These are phyloP conservation scores for Drosophila suzukii DNA, from an alignment of 1,140 invertebrate genomes.

Conservation along the genomic window DNA sequence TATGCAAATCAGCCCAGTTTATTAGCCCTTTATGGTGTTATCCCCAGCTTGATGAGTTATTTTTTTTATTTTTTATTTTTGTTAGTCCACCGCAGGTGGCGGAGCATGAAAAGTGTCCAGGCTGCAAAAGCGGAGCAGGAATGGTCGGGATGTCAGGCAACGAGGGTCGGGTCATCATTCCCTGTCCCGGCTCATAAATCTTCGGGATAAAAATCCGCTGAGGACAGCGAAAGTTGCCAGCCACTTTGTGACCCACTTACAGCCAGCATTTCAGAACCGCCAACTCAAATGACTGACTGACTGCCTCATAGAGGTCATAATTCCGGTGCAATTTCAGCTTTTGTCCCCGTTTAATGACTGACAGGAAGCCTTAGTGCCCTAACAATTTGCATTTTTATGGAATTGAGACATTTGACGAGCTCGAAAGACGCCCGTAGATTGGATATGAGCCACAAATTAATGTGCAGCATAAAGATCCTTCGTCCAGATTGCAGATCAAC, in stretches of 20 bases:
- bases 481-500: conserved; percentile 58
- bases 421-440: conserved; percentile 50
- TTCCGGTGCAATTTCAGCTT: conserved; percentile 68
- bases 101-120: conserved; percentile 74
- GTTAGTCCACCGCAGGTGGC: conserved; percentile 66
- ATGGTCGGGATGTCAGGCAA: conserved; percentile 7
- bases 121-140: conserved; percentile 59
- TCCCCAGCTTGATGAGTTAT: conserved; percentile 4
- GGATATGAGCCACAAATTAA: conserved; percentile 63
- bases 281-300: conserved; percentile 24
- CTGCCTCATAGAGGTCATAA: conserved; percentile 74
- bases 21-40: conserved; percentile 65
- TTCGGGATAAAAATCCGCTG: conserved; percentile 73
- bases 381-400: conserved; percentile 80
- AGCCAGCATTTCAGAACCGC: conserved; percentile 2
- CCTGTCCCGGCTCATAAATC: conserved; percentile 79
- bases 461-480: conserved; percentile 68
- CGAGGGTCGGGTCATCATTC: conserved; percentile 71
- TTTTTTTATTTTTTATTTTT: conserved; percentile 35
- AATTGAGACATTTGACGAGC: conserved; percentile 76
- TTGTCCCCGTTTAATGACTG: conserved; percentile 57
- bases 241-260: conserved; percentile 44
- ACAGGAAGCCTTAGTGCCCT: conserved; percentile 59
- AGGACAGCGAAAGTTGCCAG: conserved; percentile 47
- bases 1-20: conserved; percentile 77